Conservation (phyloP, 1,140 invertebrate genomes). For the Anagrus nilaparvatae region DNA sequence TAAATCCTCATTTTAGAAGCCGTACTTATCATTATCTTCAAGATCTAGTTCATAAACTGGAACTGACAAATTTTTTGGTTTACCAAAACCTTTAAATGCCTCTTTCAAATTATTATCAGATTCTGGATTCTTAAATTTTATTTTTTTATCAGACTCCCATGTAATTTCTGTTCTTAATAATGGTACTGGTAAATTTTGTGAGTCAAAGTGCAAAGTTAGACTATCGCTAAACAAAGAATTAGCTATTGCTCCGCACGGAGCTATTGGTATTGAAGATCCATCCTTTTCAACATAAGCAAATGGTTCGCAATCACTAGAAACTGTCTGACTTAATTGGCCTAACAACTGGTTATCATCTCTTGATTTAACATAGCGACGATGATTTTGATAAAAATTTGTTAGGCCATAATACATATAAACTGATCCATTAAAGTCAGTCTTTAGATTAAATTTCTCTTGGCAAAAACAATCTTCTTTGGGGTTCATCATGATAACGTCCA, state of each 20-base stretch:
- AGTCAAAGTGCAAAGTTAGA: slow-evolving; percentile 34
- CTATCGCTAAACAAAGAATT: slow-evolving; percentile 95
- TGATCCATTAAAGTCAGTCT: slow-evolving; percentile 63
- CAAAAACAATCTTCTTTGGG: slow-evolving; percentile 54
- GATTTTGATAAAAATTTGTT: slow-evolving; percentile 98
- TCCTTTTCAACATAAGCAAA: slow-evolving; percentile 56
- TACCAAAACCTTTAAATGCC: slow-evolving; percentile 48
- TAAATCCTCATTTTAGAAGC: slow-evolving; percentile 93
- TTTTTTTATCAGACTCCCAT: slow-evolving; percentile 89
- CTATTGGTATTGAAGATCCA: slow-evolving; percentile 50
- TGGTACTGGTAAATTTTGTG: slow-evolving; percentile 42
- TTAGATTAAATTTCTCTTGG: slow-evolving; percentile 55
- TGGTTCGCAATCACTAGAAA: slow-evolving; percentile 68
- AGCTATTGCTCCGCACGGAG: slow-evolving; percentile 98
- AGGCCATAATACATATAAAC: slow-evolving; percentile 98
- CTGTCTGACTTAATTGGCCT: slow-evolving; percentile 53
- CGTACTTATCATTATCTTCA: slow-evolving; percentile 68
- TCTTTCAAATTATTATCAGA: slow-evolving; percentile 33
- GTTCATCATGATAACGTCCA: slow-evolving; percentile 44
- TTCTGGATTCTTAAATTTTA: slow-evolving; percentile 93
- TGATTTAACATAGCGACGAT: slow-evolving; percentile 95
- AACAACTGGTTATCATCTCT: slow-evolving; percentile 90
- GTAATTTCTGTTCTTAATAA: slow-evolving; percentile 83
- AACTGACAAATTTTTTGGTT: slow-evolving; percentile 73
- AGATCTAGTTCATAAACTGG: slow-evolving; percentile 67